Evolutionary conservation across 2,797 vertebrate genomes (phyloP), one percentile per base, ranked within the genome.

Genomic region (Acanthurus lineatus): DNA sequence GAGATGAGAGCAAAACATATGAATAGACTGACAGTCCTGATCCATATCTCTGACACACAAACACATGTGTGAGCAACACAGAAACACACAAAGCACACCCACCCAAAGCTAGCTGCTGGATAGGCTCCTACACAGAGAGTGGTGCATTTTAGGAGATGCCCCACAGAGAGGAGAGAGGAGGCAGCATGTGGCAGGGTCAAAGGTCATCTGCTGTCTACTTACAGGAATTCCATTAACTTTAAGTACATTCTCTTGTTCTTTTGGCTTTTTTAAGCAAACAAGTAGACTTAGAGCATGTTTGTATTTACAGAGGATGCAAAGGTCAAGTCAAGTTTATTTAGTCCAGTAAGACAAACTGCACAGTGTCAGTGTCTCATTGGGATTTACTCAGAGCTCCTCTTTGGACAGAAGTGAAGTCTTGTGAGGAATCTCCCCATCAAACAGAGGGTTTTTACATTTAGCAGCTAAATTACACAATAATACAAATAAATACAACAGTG

Each of bases 111-210:
- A 65, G 15, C 54, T 54, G 58, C 56, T 40, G 56, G 54, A 25
- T 44, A 4, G 16, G 48, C 17, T 57, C 6, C 35, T 35, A 47
- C 15, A 45, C 65, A 52, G 35, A 56, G 32, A 72, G 69, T 25
- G 19, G 40, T 67, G 77, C 73, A 74, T 84, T 71, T 57, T 77
- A 76, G 73, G 59, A 51, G 42, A 59, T 9, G 32, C 61, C 60
- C 60, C 48, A 44, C 57, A 64, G 63, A 78, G 59, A 69, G 11
- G 10, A 54, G 14, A 62, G 67, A 83, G 32, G 42, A 79, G 28
- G 66, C 69, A 65, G 53, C 73, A 68, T 53, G 71, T 22, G 16
- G 17, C 11, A 48, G 32, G 54, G 54, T 84, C 72, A 69, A 62
- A 82, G 78, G 76, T 74, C 66, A 69, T 47, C 12, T 10, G 17